These are phyloP conservation scores for Chaetodon trifascialis DNA, from an alignment of 2,113 vertebrate genomes.

Conservation along the genomic window DNA sequence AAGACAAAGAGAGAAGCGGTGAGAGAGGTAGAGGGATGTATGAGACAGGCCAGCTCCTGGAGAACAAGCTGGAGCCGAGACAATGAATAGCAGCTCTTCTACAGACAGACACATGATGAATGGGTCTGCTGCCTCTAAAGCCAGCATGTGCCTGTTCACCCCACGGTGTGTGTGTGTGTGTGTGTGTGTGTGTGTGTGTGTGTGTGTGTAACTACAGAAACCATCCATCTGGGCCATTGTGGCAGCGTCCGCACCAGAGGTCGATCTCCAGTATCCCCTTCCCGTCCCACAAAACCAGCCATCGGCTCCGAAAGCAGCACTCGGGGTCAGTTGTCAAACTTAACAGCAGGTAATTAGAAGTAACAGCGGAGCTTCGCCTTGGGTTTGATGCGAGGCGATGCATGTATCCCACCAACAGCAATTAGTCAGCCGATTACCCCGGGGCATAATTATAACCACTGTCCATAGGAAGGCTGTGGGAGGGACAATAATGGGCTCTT, in stretches of 20 bases:
- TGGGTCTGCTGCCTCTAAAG: constrained; percentile 67
- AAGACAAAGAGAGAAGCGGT: constrained; percentile 56
- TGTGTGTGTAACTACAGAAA: constrained; percentile 42
- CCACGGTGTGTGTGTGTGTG: constrained; percentile 28
- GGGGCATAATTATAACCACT: constrained; percentile 66
- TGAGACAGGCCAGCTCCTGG: constrained; percentile 53
- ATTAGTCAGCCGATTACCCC: constrained; percentile 73
- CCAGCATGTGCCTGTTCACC: constrained; percentile 58
- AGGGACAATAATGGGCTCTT: constrained; percentile 61
- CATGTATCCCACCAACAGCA: constrained; percentile 65
- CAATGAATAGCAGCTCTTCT: constrained; percentile 68
- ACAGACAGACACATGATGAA: constrained; percentile 71
- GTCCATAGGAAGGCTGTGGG: constrained; percentile 54
- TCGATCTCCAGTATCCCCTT: constrained; percentile 31
- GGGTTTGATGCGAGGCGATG: constrained; percentile 39
- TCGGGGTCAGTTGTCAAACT: constrained; percentile 58
- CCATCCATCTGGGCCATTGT: constrained; percentile 66
- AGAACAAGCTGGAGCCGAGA: constrained; percentile 66
- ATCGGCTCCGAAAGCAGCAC: constrained; percentile 25
- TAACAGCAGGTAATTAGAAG: constrained; percentile 69
- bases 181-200: constrained; percentile 35
- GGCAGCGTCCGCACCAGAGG: constrained; percentile 54
- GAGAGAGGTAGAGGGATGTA: constrained; percentile 45
- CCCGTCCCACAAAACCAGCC: constrained; percentile 19
- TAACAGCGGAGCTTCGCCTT: constrained; percentile 51